Conservation (phyloP, 1,140 invertebrate genomes). For the Chrysoperla carnea region DNA sequence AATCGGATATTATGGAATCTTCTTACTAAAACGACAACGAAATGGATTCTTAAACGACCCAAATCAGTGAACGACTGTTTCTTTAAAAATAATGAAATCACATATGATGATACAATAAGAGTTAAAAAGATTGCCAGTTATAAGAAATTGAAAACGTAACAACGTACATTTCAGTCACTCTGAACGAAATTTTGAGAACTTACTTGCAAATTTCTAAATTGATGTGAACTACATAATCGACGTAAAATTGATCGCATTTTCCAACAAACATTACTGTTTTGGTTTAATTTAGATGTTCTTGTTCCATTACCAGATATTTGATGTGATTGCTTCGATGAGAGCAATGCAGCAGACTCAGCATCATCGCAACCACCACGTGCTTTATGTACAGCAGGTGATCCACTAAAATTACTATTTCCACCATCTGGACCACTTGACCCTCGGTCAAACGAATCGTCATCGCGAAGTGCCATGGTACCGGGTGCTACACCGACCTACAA, state of each 20-base stretch:
- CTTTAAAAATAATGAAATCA: too few relatives aligned
- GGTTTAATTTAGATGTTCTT: neutral
- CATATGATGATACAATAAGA: too few relatives aligned
- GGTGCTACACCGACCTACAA: neutral
- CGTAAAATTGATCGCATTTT: constrained; percentile 12
- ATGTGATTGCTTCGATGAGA: constrained; percentile 1
- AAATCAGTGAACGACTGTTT: too few relatives aligned
- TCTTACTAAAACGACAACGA: too few relatives aligned
- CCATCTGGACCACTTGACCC: neutral
- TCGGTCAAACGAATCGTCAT: neutral
- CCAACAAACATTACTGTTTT: neutral
- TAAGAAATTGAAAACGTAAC: too few relatives aligned
- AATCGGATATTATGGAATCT: too few relatives aligned
- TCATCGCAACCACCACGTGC: neutral
- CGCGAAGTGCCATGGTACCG: neutral
- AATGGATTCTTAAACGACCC: too few relatives aligned
- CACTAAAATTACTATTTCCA: neutral
- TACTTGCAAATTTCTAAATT: constrained; percentile 51
- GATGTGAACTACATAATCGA: constrained; percentile 37
- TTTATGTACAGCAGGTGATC: neutral
- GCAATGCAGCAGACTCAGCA: constrained; percentile 15
- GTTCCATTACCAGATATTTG: neutral
- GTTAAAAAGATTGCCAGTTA: too few relatives aligned
- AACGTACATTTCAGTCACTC: too few relatives aligned
- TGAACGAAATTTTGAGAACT: constrained; percentile 6